phyloP scores from a whole-genome alignment of 2,113 vertebrate genomes.

The Phalacrocorax carbo region DNA sequence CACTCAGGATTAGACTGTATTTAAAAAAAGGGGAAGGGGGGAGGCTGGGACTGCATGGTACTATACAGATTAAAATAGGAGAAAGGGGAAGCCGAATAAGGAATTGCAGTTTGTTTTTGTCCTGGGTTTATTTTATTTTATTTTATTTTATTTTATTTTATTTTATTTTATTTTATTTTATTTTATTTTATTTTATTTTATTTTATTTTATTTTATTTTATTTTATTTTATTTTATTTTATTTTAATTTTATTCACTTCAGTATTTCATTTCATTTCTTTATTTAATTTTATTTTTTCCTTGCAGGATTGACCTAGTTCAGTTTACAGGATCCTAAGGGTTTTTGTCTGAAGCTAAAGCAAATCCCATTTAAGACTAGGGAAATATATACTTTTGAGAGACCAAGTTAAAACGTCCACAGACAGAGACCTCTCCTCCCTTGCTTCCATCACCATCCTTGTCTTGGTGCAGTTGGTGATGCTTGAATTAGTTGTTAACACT shows the following conservation, averaged over 20 bases:
- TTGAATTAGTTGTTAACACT: background rate
- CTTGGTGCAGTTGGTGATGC: background rate
- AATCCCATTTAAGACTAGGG: constrained; percentile 40
- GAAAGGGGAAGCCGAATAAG: constrained; percentile 52
- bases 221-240: background rate
- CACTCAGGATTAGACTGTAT: constrained; percentile 81
- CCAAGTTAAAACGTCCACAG: constrained; percentile 35
- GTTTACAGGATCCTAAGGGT: constrained; percentile 50
- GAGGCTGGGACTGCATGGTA: constrained; percentile 66
- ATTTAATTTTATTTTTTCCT: background rate
- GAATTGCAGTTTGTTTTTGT: constrained; percentile 56
- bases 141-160: background rate
- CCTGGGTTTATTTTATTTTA: background rate
- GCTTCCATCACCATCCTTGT: background rate
- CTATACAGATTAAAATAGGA: constrained; percentile 75
- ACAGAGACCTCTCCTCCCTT: background rate
- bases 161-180: background rate
- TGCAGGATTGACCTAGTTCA: constrained; percentile 55
- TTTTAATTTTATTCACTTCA: background rate
- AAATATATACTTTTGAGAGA: constrained; percentile 56
- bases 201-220: background rate
- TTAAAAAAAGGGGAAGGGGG: constrained; percentile 74
- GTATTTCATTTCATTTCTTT: background rate
- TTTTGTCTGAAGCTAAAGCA: constrained; percentile 55
- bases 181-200: background rate